phyloP scores from a whole-genome alignment of 2,113 vertebrate species.

The Cichladusa arquata region DNA sequence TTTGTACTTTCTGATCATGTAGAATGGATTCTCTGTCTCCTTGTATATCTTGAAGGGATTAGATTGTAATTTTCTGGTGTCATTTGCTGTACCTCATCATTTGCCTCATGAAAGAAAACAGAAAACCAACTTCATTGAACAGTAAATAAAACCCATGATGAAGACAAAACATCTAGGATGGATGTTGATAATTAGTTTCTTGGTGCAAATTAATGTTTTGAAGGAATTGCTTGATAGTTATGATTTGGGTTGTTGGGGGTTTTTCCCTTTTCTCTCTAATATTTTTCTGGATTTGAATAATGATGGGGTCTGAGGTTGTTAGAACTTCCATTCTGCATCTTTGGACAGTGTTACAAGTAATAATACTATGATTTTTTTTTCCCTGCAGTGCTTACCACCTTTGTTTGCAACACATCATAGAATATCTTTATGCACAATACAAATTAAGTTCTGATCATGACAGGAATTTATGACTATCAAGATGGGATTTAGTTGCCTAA shows the following conservation, averaged over 20 bases:
- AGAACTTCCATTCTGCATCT: neutral
- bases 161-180: neutral
- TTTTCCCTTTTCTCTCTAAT: neutral
- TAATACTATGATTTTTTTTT: neutral
- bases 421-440: neutral
- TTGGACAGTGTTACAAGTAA: neutral
- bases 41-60: constrained; percentile 38
- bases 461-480: neutral
- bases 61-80: constrained; percentile 23
- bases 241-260: neutral
- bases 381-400: neutral
- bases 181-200: constrained; percentile 11
- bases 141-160: constrained; percentile 26
- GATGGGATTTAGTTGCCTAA: neutral
- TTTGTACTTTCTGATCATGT: constrained; percentile 18
- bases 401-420: neutral
- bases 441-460: neutral
- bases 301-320: neutral
- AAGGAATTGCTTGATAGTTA: neutral
- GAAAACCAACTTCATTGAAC: constrained; percentile 36
- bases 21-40: constrained; percentile 2
- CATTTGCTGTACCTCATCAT: constrained; percentile 21
- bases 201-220: neutral
- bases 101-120: constrained; percentile 38
- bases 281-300: neutral